A percentile compares a stretch with the other conserved stretches of the same genome.
Evolutionary conservation across 2,113 vertebrate species (phyloP).

Genomic region (Argyrosomus japonicus): DNA sequence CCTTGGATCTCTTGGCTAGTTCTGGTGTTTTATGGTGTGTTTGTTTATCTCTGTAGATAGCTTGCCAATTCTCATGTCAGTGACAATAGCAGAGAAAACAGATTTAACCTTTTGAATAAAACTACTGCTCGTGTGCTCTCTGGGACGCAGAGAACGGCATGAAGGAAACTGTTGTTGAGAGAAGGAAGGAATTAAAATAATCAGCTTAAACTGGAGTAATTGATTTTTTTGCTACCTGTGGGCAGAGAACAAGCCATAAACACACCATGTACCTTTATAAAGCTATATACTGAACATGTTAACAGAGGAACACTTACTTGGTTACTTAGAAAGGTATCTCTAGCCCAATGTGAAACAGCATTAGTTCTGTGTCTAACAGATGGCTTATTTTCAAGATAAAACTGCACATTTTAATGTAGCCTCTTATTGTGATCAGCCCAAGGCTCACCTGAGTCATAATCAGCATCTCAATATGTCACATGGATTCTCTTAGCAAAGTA

Average conservation of each 20-base stretch:
- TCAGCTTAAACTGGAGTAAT: neutral
- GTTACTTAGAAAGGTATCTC: no score
- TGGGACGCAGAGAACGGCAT: neutral
- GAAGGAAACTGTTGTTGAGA: neutral
- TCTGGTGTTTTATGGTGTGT: neutral
- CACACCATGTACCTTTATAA: no score
- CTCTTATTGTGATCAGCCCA: no score
- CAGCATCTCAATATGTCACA: no score
- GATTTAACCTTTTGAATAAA: slow-evolving; percentile 7
- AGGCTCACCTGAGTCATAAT: no score
- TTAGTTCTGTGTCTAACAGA: no score
- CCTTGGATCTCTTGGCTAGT: slow-evolving; percentile 3
- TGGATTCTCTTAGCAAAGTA: no score
- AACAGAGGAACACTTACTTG: no score
- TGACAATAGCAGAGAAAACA: neutral
- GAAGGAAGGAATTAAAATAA: neutral
- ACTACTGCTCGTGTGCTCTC: neutral
- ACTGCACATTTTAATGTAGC: no score
- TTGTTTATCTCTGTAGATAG: neutral
- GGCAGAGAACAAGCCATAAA: neutral
- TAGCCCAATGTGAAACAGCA: no score
- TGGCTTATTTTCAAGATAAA: no score
- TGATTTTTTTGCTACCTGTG: neutral
- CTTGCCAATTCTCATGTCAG: neutral
- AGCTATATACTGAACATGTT: no score